Percentiles rank a stretch among this genome's conserved stretches.
phyloP scores from a whole-genome alignment of 2,888 invertebrate species.

The Troilus luridus region DNA sequence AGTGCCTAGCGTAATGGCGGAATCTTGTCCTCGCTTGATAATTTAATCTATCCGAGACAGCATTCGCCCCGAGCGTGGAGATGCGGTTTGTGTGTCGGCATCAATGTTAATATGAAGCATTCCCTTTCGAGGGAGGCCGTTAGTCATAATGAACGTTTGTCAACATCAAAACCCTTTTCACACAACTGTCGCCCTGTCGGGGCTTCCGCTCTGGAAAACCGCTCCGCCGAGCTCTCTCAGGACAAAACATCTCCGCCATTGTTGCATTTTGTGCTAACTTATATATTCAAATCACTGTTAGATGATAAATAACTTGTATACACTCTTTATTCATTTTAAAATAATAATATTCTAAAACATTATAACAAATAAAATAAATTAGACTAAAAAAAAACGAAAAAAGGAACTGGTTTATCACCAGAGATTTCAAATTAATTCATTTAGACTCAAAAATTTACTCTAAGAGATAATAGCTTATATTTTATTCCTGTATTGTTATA shows the following conservation, averaged over 20 bases:
- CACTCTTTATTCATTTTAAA: not conserved
- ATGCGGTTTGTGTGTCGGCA: conserved; percentile 54
- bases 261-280: not conserved
- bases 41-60: conserved; percentile 19
- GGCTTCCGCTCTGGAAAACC: conserved; percentile 17
- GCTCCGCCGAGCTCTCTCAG: not conserved
- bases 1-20: not conserved
- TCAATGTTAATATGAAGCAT: conserved; percentile 49
- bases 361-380: too few species aligned
- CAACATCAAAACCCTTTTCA: conserved; percentile 53
- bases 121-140: not conserved
- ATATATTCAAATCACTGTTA: not conserved
- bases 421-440: too few species aligned
- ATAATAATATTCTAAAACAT: not conserved
- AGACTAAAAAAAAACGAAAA: too few species aligned
- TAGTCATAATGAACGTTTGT: conserved; percentile 55
- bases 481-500: too few species aligned
- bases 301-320: too few species aligned
- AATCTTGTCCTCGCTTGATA: conserved; percentile 20
- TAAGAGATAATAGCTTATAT: too few species aligned
- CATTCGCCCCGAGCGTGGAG: not conserved
- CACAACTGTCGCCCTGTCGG: conserved; percentile 8
- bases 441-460: too few species aligned
- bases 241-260: not conserved
- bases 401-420: too few species aligned